Percentiles rank a stretch among this genome's conserved stretches.
phyloP scores from a whole-genome alignment of 2,113 vertebrate genomes.

The Mormyrus iriodes region DNA sequence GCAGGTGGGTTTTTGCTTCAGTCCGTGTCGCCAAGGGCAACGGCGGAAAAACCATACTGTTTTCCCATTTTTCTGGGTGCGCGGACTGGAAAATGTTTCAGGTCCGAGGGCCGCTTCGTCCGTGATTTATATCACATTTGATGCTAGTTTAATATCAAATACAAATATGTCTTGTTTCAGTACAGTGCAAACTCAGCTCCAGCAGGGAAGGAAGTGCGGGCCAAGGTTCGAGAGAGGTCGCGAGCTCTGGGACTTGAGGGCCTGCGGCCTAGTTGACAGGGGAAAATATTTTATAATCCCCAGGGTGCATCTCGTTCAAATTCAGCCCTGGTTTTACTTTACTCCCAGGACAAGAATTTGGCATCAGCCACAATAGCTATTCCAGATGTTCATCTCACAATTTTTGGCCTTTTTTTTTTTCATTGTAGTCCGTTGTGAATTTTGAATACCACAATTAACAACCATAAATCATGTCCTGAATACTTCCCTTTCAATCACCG shows the following conservation, averaged over 20 bases:
- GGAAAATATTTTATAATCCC: slow-evolving; percentile 62
- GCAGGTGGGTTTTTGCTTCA: slow-evolving; percentile 56
- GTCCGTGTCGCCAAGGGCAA: slow-evolving; percentile 35
- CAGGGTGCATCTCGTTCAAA: slow-evolving; percentile 58
- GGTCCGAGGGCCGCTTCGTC: slow-evolving; percentile 28
- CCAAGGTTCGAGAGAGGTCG: slow-evolving; percentile 46
- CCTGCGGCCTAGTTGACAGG: slow-evolving; percentile 52
- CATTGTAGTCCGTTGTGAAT: slow-evolving; percentile 55
- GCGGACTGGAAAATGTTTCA: slow-evolving; percentile 35
- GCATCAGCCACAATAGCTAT: slow-evolving; percentile 54
- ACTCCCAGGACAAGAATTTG: slow-evolving; percentile 65
- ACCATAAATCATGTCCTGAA: slow-evolving; percentile 67
- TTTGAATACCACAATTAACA: slow-evolving; percentile 63
- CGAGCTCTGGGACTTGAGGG: slow-evolving; percentile 37
- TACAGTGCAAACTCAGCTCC: slow-evolving; percentile 42
- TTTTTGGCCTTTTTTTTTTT: slow-evolving; percentile 36
- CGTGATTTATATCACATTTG: slow-evolving; percentile 55
- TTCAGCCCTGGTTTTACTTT: slow-evolving; percentile 56
- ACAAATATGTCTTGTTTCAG: slow-evolving; percentile 59
- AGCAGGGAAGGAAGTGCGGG: slow-evolving; percentile 36
- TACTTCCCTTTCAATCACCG: slow-evolving; percentile 59
- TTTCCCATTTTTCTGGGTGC: slow-evolving; percentile 40
- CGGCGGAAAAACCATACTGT: slow-evolving; percentile 41
- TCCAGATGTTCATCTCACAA: slow-evolving; percentile 65
- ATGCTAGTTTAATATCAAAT: slow-evolving; percentile 57